Evolutionary conservation across 2,113 vertebrate species (phyloP).

Genomic region (Larimichthys polyactis): DNA sequence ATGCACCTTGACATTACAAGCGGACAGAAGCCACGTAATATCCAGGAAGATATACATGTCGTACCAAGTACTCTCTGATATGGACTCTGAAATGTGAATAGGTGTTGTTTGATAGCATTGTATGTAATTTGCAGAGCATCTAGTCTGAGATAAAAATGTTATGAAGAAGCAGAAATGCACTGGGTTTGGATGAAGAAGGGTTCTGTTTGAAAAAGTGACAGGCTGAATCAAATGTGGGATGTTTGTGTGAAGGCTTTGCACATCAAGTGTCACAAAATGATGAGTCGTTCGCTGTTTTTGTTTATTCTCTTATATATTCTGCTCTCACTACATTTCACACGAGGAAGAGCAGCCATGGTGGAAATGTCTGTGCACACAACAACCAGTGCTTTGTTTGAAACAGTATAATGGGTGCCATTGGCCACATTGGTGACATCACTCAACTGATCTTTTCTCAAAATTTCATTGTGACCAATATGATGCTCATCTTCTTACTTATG

Average conservation of each 20-base stretch:
- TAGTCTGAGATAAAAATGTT: neutral
- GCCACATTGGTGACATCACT: neutral
- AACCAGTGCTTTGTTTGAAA: neutral
- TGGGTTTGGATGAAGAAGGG: neutral
- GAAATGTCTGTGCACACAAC: neutral
- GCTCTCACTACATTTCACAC: neutral
- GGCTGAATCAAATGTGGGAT: slow-evolving; percentile 4
- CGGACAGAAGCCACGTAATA: too few relatives aligned
- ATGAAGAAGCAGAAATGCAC: neutral
- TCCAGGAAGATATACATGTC: too few relatives aligned
- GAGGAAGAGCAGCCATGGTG: neutral
- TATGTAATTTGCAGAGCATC: neutral
- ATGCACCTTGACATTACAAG: neutral
- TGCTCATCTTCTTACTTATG: too few relatives aligned
- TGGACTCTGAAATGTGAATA: neutral
- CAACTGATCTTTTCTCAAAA: neutral
- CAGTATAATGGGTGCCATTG: neutral
- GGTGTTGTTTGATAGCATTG: neutral
- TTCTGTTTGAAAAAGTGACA: neutral
- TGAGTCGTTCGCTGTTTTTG: neutral
- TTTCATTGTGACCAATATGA: neutral
- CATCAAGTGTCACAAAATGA: slow-evolving; percentile 11
- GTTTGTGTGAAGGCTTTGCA: slow-evolving; percentile 11
- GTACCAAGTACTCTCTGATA: too few relatives aligned
- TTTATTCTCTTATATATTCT: neutral